Conservation (phyloP, 2,888 invertebrate genomes). For the Vanessa cardui region DNA sequence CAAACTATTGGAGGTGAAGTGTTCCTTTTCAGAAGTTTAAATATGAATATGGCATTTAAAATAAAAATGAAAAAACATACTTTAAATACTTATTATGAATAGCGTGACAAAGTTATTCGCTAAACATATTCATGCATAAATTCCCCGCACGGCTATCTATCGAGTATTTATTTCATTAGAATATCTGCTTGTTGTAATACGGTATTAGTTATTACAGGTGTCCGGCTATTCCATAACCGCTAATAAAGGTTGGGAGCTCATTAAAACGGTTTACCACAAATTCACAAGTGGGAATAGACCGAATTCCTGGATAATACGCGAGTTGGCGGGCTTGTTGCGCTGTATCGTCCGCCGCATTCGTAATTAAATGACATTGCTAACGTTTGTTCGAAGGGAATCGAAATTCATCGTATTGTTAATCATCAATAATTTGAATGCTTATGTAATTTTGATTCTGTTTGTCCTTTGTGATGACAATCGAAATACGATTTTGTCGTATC, state of each 20-base stretch:
- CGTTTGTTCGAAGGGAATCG: slow-evolving; percentile 51
- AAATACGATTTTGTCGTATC: slow-evolving; percentile 21
- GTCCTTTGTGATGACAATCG: slow-evolving; percentile 26
- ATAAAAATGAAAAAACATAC: background rate
- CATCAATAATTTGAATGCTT: slow-evolving; percentile 35
- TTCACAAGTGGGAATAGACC: slow-evolving; percentile 44
- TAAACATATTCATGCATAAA: background rate
- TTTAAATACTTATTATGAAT: background rate
- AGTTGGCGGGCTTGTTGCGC: slow-evolving; percentile 48
- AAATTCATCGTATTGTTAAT: slow-evolving; percentile 50
- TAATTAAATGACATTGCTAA: slow-evolving; percentile 66
- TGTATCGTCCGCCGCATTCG: slow-evolving; percentile 49
- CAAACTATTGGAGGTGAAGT: slow-evolving; percentile 21
- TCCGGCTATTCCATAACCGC: slow-evolving; percentile 29
- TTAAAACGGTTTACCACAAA: slow-evolving; percentile 48
- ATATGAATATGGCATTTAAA: slow-evolving; percentile 9
- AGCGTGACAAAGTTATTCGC: background rate
- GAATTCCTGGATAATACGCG: slow-evolving; percentile 40
- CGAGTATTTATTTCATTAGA: slow-evolving; percentile 13
- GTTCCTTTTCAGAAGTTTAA: slow-evolving; percentile 15
- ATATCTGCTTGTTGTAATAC: slow-evolving; percentile 18
- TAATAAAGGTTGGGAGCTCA: slow-evolving; percentile 41
- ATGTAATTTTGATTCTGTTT: slow-evolving; percentile 34
- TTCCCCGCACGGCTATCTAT: slow-evolving; percentile 1
- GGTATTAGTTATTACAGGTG: slow-evolving; percentile 22